Evolutionary conservation across 2,797 vertebrate species (phyloP), one percentile per base, ranked within the genome.

Genomic region (Psittacula derbiana): DNA sequence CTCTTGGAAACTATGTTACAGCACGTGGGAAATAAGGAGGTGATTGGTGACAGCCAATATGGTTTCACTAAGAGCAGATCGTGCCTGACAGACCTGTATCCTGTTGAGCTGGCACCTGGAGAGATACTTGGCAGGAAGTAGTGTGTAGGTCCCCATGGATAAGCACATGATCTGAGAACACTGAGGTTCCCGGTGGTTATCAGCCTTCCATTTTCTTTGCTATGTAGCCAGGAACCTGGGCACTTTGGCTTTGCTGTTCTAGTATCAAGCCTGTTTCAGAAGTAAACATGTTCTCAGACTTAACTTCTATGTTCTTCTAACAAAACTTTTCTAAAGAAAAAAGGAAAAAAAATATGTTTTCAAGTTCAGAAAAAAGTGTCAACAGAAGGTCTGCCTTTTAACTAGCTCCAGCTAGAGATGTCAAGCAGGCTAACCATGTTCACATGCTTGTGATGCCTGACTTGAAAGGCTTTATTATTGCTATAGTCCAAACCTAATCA

Each of bases 161-260:
- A n/a, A 89, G 4, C 20, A 57, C 20, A 13, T 2, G 4, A 13
- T 44, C 55, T 85, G 72, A 31, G 44, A 71, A 25, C 47, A 47
- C 16, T 28, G 67, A 62, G 16, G 7, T 31, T 86, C 50, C 24
- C 21, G 10, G 16, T 1, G 18, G 10, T 21, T 50, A 18, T 31
- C 11, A 15, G 8, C 17, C 12, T 70, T 58, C 43, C 21, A 25
- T 6, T 11, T 64, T 86, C 60, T 19, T 78, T 66, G 24, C 55
- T 16, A 3, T 1, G 5, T 18, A 9, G 30, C 12, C 4, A 1
- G 14, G 3, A 28, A 79, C 18, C 33, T 61, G 28, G 12, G 40
- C 9, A 44, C 23, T 74, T 88, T 4, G 8, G 23, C 33, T 72
- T 65, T 71, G 36, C 24, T 80, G 3, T n/a, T 73, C 36, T 36